Conservation (phyloP, 2,888 invertebrate species). For the Dendrolimus pini region DNA sequence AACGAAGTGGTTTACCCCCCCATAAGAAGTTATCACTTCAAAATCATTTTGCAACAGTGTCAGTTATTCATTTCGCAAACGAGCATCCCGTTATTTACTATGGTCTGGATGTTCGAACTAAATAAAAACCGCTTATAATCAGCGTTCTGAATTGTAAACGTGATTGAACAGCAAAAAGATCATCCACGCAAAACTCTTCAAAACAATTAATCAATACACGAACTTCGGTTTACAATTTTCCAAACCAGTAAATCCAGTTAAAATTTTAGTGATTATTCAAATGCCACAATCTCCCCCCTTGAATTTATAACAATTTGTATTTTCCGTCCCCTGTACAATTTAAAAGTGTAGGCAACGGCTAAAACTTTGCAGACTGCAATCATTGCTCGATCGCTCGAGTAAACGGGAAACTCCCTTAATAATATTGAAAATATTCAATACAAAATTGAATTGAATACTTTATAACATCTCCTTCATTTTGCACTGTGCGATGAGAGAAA, state of each 20-base stretch:
- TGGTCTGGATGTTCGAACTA: too few species aligned
- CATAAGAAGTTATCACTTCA: too few species aligned
- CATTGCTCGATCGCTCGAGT: background rate
- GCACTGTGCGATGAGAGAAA: too few species aligned
- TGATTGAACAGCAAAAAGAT: background rate
- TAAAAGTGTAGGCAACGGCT: background rate
- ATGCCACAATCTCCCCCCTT: background rate
- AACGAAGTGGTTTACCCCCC: too few species aligned
- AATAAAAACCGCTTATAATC: too few species aligned
- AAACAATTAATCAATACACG: background rate
- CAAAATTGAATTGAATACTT: background rate
- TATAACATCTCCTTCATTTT: background rate
- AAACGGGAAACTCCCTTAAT: background rate
- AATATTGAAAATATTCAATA: background rate
- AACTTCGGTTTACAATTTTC: background rate
- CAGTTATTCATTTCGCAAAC: too few species aligned
- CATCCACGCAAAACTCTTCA: background rate
- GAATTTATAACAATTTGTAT: background rate
- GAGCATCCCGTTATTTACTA: too few species aligned
- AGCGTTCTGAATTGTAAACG: too few species aligned
- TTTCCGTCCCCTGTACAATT: background rate
- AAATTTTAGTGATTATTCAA: background rate
- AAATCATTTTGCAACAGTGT: too few species aligned
- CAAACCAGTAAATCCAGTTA: background rate
- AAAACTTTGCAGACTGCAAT: background rate